Evolutionary conservation across 2,113 vertebrate species (phyloP).

Genomic region (Equus quagga): DNA sequence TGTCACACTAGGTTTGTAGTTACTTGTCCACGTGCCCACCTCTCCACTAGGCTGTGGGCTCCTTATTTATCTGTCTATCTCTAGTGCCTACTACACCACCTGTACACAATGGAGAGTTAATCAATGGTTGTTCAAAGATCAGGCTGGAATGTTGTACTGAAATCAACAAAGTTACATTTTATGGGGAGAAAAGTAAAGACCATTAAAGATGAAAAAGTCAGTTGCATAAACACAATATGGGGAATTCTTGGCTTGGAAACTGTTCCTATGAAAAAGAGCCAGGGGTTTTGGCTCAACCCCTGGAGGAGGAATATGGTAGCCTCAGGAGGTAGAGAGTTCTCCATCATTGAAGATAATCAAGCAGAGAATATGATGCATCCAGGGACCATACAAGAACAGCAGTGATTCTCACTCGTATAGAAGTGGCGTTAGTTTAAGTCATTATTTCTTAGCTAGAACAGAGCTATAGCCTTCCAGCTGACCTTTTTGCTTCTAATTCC

Average conservation of each 20-base stretch:
- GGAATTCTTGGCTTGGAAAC: background rate
- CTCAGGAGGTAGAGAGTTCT: background rate
- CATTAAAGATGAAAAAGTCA: background rate
- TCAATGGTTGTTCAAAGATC: background rate
- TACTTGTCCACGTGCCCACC: background rate
- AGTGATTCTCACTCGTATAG: background rate
- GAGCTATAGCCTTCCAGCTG: background rate
- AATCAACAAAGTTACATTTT: background rate
- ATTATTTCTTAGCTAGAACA: background rate
- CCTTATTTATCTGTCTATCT: background rate
- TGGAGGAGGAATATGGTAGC: background rate
- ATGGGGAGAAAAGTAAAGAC: background rate
- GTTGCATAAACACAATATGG: background rate
- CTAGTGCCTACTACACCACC: background rate
- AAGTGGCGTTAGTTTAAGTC: background rate
- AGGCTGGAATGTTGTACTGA: background rate
- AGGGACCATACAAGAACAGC: background rate
- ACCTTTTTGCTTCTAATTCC: background rate
- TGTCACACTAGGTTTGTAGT: background rate
- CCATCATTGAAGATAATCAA: background rate
- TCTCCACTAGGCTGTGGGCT: background rate
- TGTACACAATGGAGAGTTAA: background rate
- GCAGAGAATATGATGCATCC: background rate
- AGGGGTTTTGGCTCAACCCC: background rate
- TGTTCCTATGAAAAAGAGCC: background rate